Evolutionary conservation across 2,113 vertebrate genomes (phyloP).

Genomic region (Limanda limanda): DNA sequence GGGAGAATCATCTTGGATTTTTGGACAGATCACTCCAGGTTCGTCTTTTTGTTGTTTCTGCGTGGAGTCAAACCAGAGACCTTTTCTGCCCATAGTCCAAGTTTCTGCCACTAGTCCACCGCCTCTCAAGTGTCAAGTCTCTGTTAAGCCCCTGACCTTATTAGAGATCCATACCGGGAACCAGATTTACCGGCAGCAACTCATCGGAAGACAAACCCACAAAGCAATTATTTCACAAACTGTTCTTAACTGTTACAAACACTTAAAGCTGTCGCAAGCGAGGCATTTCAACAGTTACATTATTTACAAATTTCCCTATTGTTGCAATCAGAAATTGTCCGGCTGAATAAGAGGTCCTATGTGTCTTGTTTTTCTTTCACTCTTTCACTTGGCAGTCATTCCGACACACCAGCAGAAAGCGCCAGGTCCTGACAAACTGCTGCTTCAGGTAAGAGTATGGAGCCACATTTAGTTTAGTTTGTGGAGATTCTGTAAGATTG

Average conservation of each 20-base stretch:
- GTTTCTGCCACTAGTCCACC: no score
- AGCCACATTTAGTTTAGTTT: neutral
- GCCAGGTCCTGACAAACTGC: neutral
- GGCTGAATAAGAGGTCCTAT: slow-evolving; percentile 53
- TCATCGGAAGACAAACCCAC: neutral
- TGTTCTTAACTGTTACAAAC: neutral
- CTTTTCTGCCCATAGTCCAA: no score
- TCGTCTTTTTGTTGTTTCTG: no score
- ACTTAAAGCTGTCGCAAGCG: neutral
- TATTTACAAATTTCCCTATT: neutral
- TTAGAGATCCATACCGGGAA: neutral
- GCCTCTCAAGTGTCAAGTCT: no score
- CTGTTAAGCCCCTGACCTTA: no score
- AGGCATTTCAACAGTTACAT: neutral
- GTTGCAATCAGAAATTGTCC: slow-evolving; percentile 9
- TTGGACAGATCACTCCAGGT: no score
- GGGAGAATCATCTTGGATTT: no score
- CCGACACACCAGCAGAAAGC: slow-evolving; percentile 4
- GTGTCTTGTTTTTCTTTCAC: slow-evolving; percentile 56
- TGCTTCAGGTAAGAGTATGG: slow-evolving; percentile 43
- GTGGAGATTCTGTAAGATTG: neutral
- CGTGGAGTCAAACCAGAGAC: no score
- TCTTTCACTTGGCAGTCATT: neutral
- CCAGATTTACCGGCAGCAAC: neutral
- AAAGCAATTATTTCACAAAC: neutral